These are phyloP conservation scores for Aix galericulata DNA, from an alignment of 2,113 vertebrate genomes.

Conservation along the genomic window DNA sequence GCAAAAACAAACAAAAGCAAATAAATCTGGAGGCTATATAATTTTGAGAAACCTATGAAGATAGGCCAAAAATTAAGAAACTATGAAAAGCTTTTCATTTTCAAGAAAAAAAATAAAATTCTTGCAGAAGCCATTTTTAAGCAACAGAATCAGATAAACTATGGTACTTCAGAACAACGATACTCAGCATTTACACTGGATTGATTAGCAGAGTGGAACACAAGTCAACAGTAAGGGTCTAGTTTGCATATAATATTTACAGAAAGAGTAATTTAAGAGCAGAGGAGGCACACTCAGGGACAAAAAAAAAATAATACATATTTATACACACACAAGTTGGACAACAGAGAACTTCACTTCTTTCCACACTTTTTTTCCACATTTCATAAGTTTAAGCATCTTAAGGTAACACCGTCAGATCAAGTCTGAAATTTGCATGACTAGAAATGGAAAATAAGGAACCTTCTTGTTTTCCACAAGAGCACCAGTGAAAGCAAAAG, in stretches of 20 bases:
- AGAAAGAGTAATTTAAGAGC: neutral
- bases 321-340: neutral
- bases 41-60: neutral
- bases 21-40: neutral
- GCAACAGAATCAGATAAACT: neutral
- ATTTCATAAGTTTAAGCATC: neutral
- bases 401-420: neutral
- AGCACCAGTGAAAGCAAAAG: neutral
- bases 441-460: neutral
- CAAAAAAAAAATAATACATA: neutral
- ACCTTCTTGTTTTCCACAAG: neutral
- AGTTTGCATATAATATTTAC: neutral
- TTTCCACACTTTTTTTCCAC: neutral
- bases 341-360: neutral
- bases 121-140: neutral
- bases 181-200: neutral
- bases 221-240: neutral
- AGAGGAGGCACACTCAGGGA: neutral
- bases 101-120: neutral
- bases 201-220: neutral
- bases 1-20: neutral
- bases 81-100: neutral
- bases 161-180: neutral
- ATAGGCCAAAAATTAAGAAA: neutral
- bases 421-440: neutral